Evolutionary conservation across 2,113 vertebrate species (phyloP).

Genomic region (Scatophagus argus): DNA sequence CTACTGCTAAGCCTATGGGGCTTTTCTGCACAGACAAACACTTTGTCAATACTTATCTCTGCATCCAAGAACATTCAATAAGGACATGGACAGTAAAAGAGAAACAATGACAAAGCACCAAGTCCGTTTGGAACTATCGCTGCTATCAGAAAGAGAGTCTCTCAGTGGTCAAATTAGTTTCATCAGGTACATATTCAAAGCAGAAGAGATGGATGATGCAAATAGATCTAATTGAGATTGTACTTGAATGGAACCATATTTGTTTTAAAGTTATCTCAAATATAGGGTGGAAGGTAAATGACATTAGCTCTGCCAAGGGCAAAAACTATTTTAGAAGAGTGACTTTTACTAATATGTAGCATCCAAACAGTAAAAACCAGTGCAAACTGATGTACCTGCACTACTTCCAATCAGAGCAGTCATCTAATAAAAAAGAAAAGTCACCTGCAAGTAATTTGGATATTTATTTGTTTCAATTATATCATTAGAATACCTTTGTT

Average conservation of each 20-base stretch:
- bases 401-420: not conserved
- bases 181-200: slow-evolving; percentile 23
- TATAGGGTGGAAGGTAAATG: not conserved
- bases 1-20: not conserved
- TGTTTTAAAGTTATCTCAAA: not conserved
- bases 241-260: not conserved
- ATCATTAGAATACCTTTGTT: not conserved
- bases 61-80: not conserved
- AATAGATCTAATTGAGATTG: slow-evolving; percentile 3
- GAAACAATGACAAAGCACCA: not conserved
- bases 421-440: not conserved
- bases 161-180: not conserved
- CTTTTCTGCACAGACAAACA: not conserved
- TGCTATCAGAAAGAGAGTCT: not conserved
- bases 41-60: not conserved
- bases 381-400: not conserved
- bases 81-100: not conserved
- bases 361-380: not conserved
- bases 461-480: not conserved
- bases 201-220: not conserved
- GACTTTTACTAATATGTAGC: not conserved
- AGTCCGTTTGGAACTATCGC: not conserved
- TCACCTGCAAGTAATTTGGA: not conserved
- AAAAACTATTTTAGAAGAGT: not conserved
- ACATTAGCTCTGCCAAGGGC: not conserved